phyloP scores from a whole-genome alignment of 2,888 invertebrate species.

The Agrochola lota region DNA sequence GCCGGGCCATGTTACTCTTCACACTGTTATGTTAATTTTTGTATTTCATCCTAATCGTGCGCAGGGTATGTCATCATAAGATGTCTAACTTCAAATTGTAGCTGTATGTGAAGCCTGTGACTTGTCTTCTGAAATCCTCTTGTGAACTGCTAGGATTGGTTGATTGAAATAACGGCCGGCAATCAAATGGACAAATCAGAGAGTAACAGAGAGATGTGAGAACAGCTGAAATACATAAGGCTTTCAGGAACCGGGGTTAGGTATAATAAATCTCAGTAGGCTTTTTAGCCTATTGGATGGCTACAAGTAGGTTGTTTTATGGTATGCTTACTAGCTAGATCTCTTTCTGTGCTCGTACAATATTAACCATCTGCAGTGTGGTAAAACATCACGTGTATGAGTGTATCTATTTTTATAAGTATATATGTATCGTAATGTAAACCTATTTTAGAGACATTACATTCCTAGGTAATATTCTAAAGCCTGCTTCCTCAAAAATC shows the following conservation, averaged over 20 bases:
- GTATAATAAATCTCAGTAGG: neutral
- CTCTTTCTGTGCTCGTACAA: constrained; percentile 22
- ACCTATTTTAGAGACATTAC: constrained; percentile 33
- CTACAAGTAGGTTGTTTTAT: neutral
- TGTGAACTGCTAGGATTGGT: neutral
- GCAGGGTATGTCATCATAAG: constrained; percentile 39
- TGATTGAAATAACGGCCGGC: too few species aligned
- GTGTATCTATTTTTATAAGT: constrained; percentile 49
- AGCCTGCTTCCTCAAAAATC: constrained; percentile 18
- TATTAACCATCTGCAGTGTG: constrained; percentile 9
- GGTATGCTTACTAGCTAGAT: neutral
- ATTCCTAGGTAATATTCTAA: constrained; percentile 26
- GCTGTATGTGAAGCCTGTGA: constrained; percentile 7
- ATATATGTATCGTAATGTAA: constrained; percentile 4
- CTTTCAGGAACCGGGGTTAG: neutral
- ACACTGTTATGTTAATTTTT: constrained; percentile 15
- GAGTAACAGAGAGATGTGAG: neutral
- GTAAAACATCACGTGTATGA: constrained; percentile 15
- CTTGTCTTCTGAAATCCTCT: neutral
- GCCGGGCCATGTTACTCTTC: neutral
- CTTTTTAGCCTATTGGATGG: neutral
- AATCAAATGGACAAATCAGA: too few species aligned
- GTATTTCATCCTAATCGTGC: constrained; percentile 24
- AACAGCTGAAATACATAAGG: neutral
- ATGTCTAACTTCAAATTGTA: constrained; percentile 31